Evolutionary conservation across 2,797 vertebrate species (phyloP).

Genomic region (Artibeus jamaicensis): DNA sequence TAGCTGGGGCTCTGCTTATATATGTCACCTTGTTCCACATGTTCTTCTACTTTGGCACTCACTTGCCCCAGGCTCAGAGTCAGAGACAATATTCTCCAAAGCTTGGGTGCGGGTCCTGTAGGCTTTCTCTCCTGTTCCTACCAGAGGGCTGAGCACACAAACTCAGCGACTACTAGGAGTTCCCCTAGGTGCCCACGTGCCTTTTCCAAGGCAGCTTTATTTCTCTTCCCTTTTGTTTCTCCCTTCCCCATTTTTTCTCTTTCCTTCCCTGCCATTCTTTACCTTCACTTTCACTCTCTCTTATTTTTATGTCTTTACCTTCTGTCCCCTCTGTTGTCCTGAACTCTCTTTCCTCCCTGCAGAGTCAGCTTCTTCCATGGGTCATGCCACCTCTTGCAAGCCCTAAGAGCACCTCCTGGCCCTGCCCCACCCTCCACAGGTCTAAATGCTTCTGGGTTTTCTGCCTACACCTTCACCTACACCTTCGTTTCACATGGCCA

Average conservation of each 20-base stretch:
- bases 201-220: background rate
- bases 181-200: accelerated
- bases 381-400: background rate
- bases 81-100: background rate
- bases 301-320: background rate
- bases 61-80: background rate
- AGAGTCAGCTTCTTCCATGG: background rate
- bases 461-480: too few relatives aligned
- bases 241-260: background rate
- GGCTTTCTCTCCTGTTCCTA: background rate
- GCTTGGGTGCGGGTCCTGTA: accelerated
- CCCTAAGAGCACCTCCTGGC: background rate
- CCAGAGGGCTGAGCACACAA: background rate
- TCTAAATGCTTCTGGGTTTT: background rate
- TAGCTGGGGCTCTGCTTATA: background rate
- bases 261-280: background rate
- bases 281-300: background rate
- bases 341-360: background rate
- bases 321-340: background rate
- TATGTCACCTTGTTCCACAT: background rate
- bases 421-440: background rate
- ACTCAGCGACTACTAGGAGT: background rate
- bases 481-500: background rate
- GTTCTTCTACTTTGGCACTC: too few relatives aligned
- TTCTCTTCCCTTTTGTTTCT: background rate